Conservation (phyloP, 2,888 invertebrate genomes). For the Altica lythri region DNA sequence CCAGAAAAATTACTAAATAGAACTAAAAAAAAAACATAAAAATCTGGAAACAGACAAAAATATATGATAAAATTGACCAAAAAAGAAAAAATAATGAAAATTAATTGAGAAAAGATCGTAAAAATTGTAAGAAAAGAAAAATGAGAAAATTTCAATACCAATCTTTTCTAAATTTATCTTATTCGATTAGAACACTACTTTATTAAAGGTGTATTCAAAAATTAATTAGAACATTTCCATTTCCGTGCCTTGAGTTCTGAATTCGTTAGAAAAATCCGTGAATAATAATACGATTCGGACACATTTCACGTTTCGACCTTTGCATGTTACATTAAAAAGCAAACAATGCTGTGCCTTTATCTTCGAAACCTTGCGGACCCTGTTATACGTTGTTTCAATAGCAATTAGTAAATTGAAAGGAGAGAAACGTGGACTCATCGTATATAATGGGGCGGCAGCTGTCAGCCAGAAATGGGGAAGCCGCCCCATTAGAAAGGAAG, state of each 20-base stretch:
- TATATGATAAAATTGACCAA: too few species aligned
- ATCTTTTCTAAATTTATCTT: too few species aligned
- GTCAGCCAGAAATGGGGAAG: slow-evolving; percentile 38
- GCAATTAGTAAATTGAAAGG: slow-evolving; percentile 42
- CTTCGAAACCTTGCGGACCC: slow-evolving; percentile 22
- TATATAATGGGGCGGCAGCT: slow-evolving; percentile 50
- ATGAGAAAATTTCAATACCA: too few species aligned
- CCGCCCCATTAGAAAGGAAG: too few species aligned
- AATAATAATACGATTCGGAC: slow-evolving; percentile 8
- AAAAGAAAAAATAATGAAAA: too few species aligned
- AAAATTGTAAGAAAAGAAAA: too few species aligned
- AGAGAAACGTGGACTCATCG: slow-evolving; percentile 49
- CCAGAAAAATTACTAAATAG: too few species aligned
- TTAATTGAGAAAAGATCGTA: too few species aligned
- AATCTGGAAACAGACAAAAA: too few species aligned
- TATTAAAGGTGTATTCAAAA: background rate
- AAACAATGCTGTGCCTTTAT: slow-evolving; percentile 30
- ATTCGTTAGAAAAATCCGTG: slow-evolving; percentile 9
- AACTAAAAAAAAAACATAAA: too few species aligned
- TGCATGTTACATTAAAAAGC: slow-evolving; percentile 28
- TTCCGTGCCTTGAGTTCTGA: slow-evolving; percentile 6
- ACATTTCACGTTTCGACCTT: slow-evolving; percentile 22
- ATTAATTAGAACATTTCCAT: background rate
- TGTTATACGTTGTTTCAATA: slow-evolving; percentile 37
- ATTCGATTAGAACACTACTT: too few species aligned